These are phyloP conservation scores for Drosophila burlai DNA, from an alignment of 1,140 invertebrate genomes.

Conservation along the genomic window DNA sequence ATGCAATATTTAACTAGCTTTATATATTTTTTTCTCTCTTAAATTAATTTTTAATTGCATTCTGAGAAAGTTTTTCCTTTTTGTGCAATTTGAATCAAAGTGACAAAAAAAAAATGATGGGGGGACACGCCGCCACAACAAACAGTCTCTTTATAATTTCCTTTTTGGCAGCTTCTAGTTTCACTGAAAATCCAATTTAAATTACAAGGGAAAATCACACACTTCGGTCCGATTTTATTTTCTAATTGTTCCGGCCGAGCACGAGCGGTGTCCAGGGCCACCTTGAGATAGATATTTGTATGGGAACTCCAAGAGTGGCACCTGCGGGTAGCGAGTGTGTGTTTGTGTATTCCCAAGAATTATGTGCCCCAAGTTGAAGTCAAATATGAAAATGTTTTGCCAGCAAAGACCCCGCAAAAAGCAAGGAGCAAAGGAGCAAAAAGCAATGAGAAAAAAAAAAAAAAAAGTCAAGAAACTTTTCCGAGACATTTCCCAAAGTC, in stretches of 20 bases:
- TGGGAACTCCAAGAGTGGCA: not conserved
- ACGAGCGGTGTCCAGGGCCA: not conserved
- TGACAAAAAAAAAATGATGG: not conserved
- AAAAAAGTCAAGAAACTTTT: conserved; percentile 43
- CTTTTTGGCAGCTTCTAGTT: not conserved
- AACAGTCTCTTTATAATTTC: not conserved
- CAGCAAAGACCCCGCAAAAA: not conserved
- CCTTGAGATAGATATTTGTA: not conserved
- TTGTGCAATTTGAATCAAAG: not conserved
- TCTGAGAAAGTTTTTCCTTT: not conserved
- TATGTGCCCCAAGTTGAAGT: conserved; percentile 55
- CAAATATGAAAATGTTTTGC: conserved; percentile 65
- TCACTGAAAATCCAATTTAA: not conserved
- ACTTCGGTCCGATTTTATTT: not conserved
- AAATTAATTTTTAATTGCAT: not conserved
- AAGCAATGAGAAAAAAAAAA: not conserved
- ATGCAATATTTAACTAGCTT: too few relatives aligned
- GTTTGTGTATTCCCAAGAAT: conserved; percentile 28
- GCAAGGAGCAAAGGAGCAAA: not conserved
- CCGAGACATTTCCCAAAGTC: conserved; percentile 52
- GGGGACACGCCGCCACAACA: not conserved
- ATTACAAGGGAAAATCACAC: not conserved
- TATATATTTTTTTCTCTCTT: too few relatives aligned
- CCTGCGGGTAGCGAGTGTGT: conserved; percentile 26
- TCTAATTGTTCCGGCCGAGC: not conserved